Conservation (phyloP, 2,888 invertebrate genomes). For the Agriopis aurantiaria region DNA sequence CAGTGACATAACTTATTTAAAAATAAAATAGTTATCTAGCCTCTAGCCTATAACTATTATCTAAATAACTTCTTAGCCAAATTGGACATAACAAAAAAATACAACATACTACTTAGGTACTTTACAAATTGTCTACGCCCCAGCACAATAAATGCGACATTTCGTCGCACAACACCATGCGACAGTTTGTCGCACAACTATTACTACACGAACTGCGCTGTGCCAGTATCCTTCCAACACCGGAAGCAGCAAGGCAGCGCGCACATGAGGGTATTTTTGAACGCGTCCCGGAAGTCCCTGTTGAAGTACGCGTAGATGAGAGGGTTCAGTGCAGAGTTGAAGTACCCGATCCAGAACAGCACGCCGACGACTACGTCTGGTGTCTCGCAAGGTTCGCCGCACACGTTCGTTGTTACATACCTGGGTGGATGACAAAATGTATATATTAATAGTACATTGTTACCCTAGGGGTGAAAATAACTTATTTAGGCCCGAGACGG, state of each 20-base stretch:
- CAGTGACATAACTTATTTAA: conserved; percentile 20
- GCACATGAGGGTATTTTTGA: conserved; percentile 95
- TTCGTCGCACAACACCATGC: conserved; percentile 12
- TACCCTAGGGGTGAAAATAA: too few relatives aligned
- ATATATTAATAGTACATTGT: too few relatives aligned
- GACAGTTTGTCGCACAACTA: conserved; percentile 29
- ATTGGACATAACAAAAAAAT: too few relatives aligned
- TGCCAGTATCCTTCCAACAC: conserved; percentile 90
- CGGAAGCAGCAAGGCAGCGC: conserved; percentile 93
- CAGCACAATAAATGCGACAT: conserved; percentile 15
- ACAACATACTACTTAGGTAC: not conserved
- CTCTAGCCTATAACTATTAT: not conserved
- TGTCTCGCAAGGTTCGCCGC: conserved; percentile 93
- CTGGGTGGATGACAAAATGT: conserved; percentile 74
- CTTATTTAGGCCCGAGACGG: too few relatives aligned
- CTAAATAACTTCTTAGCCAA: not conserved
- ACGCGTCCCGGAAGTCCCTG: conserved; percentile 98
- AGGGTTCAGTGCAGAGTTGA: conserved; percentile 90
- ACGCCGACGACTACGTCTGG: conserved; percentile 95
- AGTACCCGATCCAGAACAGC: conserved; percentile 99
- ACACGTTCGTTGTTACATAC: conserved; percentile 94
- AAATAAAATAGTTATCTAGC: conserved; percentile 2
- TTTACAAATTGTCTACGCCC: conserved; percentile 17
- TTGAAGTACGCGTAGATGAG: conserved; percentile 99
- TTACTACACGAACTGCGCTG: conserved; percentile 85